Base-by-base conservation (phyloP, 2,113 vertebrate species). In the Heterotis niloticus region DNA sequence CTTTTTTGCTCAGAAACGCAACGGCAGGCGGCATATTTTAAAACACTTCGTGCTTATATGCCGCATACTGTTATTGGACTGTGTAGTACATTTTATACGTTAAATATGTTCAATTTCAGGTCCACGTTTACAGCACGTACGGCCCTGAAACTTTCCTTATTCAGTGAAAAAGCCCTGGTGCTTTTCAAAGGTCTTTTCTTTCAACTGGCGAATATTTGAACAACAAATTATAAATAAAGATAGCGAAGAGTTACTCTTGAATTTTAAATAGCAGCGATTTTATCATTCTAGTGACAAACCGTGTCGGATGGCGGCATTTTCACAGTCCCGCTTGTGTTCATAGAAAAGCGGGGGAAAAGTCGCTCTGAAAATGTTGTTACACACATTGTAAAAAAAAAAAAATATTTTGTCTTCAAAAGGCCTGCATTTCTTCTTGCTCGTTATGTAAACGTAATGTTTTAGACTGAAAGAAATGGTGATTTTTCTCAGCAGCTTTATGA, bases 341-440 rank as follows among this genome's bases (percentile, higher is more conserved):
- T 23, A 72, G 34, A 52, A 52, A 13, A n/a, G 69, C 13, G 44
- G 34, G 7, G 7, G 7, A 44, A 44, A 52, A 72, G 23, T 72
- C 69, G 16, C 17, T 72, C 52, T 54, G 23, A 71, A 72, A 72
- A 51, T 10, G 11, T 72, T 52, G 23, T 72, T 11, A n/a, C 5
- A 52, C 54, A 9, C 34, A 72, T 72, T 18, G 1, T 44, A 44
- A 4, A 44, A 44, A 44, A 20, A 72, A n/a, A 52, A 52, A 12
- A 23, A 4, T 72, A 52, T 54, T 44, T 2, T 44, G 34, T 4
- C 2, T 44, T 44, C 34, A 44, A 7, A 44, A 44, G 34, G 7
- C 34, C 34, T 44, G 34, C 51, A 72, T 72, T 72, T 54, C 54
- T 72, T 72, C n/a, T 72, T 72, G 10, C 52, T 23, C 18, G 23